These are phyloP conservation scores for Merodon equestris DNA, from an alignment of 2,888 invertebrate species.

Conservation along the genomic window DNA sequence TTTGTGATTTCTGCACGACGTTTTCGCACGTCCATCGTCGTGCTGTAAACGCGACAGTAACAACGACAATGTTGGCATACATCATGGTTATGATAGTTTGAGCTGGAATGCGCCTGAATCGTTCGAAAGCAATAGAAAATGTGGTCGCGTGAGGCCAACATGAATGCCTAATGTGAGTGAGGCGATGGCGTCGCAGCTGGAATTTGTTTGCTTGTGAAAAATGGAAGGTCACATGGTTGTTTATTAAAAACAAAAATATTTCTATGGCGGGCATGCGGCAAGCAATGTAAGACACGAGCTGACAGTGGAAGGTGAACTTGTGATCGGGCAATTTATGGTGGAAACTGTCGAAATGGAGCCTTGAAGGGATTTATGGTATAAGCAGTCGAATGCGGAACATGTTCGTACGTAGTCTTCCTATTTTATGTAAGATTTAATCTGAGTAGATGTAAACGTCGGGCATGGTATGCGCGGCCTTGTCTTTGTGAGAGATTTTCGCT, in stretches of 20 bases:
- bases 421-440: too few relatives aligned
- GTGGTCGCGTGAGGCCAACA: constrained; percentile 49
- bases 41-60: constrained; percentile 35
- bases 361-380: neutral
- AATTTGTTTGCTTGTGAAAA: constrained; percentile 50
- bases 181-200: constrained; percentile 14
- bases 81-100: constrained; percentile 42
- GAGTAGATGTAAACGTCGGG: too few relatives aligned
- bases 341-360: neutral
- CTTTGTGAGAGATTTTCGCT: too few relatives aligned
- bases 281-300: constrained; percentile 39
- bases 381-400: too few relatives aligned
- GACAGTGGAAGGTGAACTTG: constrained; percentile 36
- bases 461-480: too few relatives aligned
- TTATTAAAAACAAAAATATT: constrained; percentile 6
- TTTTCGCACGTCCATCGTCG: constrained; percentile 60
- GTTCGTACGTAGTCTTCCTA: too few relatives aligned
- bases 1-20: constrained; percentile 22
- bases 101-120: too few relatives aligned
- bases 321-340: constrained; percentile 36
- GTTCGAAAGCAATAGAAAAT: too few relatives aligned
- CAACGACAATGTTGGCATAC: constrained; percentile 13
- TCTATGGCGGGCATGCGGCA: neutral
- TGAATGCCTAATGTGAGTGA: constrained; percentile 48
- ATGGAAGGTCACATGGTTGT: constrained; percentile 42